Percentiles rank a stretch among this genome's conserved stretches.
Evolutionary conservation across 1,140 invertebrate species (phyloP).

Genomic region (Chrysoperla carnea): DNA sequence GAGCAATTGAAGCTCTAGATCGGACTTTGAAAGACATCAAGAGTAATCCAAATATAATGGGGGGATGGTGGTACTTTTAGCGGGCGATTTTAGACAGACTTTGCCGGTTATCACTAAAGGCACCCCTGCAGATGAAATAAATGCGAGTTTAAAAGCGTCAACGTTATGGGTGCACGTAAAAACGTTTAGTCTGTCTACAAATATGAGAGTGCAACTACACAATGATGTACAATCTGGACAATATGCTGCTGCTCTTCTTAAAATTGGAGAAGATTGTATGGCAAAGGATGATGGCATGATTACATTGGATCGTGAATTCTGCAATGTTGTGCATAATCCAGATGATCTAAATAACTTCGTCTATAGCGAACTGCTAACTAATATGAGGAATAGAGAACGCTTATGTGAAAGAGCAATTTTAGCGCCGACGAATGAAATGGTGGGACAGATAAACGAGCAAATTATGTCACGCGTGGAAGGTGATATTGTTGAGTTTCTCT

Average conservation of each 20-base stretch:
- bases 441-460: too few relatives aligned
- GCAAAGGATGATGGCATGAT: slow-evolving; percentile 11
- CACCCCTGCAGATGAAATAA: too few relatives aligned
- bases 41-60: too few relatives aligned
- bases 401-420: too few relatives aligned
- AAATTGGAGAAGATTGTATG: slow-evolving; percentile 12
- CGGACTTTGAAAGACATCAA: too few relatives aligned
- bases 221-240: slow-evolving; percentile 10
- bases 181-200: slow-evolving; percentile 8
- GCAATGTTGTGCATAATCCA: slow-evolving; percentile 11
- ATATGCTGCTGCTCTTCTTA: slow-evolving; percentile 11
- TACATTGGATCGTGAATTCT: slow-evolving; percentile 10
- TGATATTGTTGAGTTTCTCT: too few relatives aligned
- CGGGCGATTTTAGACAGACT: too few relatives aligned
- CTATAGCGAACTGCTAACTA: slow-evolving; percentile 7
- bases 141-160: not conserved
- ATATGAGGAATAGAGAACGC: slow-evolving; percentile 10
- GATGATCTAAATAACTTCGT: slow-evolving; percentile 9
- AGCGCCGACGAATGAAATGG: too few relatives aligned
- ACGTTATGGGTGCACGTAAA: slow-evolving; percentile 6
- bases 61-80: too few relatives aligned
- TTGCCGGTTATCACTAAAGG: too few relatives aligned
- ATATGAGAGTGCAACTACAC: slow-evolving; percentile 13
- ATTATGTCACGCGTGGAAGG: too few relatives aligned
- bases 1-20: too few relatives aligned